Base-by-base conservation (phyloP, 1,140 invertebrate species). In the Drosophila ironensis region DNA sequence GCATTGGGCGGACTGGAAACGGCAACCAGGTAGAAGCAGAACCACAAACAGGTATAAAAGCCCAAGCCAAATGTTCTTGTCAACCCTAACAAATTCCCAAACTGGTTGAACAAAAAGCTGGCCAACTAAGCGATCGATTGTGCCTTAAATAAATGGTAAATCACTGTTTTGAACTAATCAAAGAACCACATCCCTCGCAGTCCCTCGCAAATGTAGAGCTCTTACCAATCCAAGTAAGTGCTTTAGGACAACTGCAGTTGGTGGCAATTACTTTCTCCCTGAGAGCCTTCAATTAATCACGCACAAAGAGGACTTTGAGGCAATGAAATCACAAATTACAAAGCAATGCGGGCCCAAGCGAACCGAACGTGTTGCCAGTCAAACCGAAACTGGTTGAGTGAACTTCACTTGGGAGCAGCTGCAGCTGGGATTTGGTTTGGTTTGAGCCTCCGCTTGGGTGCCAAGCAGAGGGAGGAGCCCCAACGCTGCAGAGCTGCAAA, bases 311-410 rank as follows among this genome's bases (percentile, higher is more conserved):
- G 16, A 37, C 20, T 16, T 19, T 28, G 24, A 40, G 12, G 35
- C 37, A 56, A 6, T 6, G 11, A 28, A 27, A 4, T 4, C 9
- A 24, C 8, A 20, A 48, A 1, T 5, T n/a, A 14, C 17, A 12
- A 12, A 30, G 22, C 14, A 3, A n/a, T n/a, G n/a, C n/a, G 17
- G 35, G 25, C 46, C 35, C 27, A 56, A 35, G 5, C 25, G 51
- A 50, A 72, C 69, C 73, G 80, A 82, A 82, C 78, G 57, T 84
- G 78, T 59, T 84, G 73, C 63, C 73, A 48, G 46, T 27, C 63
- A 64, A 82, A 72, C 38, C 33, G 56, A 72, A 82, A 84, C 73
- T 82, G 73, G 78, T 82, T 73, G 63, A 78, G 44, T 82, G 78
- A 78, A 84, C 78, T 73, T 84, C 70, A 37, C n/a, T n/a, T n/a